Conservation (phyloP, 1,140 invertebrate species). For the Calephelis virginiensis region DNA sequence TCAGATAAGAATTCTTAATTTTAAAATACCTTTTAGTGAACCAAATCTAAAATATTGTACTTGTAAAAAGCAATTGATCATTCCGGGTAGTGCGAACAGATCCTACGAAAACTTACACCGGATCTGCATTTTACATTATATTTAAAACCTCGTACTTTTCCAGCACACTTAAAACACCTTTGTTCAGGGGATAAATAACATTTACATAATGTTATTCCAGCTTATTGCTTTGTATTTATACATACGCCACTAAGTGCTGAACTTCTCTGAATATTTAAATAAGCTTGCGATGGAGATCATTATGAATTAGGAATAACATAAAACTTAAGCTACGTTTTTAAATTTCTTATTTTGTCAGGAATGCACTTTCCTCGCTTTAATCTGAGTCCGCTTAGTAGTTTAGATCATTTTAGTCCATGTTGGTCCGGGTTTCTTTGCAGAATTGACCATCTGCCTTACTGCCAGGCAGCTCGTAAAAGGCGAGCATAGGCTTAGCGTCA, state of each 20-base stretch:
- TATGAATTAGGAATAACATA: neutral
- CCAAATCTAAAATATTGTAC: no score
- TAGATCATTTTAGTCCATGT: no score
- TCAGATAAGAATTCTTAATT: no score
- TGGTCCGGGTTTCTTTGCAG: no score
- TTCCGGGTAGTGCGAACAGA: neutral
- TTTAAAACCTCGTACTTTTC: slow-evolving; percentile 3
- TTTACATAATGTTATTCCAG: slow-evolving; percentile 12
- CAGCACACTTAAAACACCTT: slow-evolving; percentile 11
- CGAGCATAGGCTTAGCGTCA: no score
- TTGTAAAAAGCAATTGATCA: no score
- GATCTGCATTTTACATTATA: slow-evolving; percentile 2
- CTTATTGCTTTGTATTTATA: slow-evolving; percentile 4
- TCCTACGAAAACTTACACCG: neutral
- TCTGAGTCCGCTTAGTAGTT: no score
- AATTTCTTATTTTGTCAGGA: neutral
- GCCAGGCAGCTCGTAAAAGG: no score
- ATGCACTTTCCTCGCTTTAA: no score
- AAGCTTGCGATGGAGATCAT: neutral
- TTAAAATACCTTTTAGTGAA: no score
- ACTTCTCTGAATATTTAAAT: neutral
- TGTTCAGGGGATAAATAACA: slow-evolving; percentile 5
- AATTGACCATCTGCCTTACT: no score
- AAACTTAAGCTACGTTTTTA: no score
- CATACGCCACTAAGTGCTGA: neutral